Base-by-base conservation (phyloP, 1,140 invertebrate genomes). In the Bombus affinis region DNA sequence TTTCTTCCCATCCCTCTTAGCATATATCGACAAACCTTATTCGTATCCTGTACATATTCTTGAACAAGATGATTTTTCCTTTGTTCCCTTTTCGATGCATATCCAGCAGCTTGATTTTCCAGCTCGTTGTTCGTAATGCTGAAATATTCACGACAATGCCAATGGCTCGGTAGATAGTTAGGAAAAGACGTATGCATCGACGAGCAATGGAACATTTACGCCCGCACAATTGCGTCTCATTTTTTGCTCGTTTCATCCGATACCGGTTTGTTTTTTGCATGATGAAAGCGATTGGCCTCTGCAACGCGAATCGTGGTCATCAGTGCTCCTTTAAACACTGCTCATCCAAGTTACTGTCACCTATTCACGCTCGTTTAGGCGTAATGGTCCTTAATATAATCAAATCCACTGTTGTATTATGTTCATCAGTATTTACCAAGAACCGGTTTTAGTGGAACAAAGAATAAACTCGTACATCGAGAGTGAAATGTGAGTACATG, bases 31-130 rank as follows among this genome's bases (percentile, higher is more conserved):
- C 35, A 18, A 35, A 37, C 2, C 32, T 18, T 22, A 25, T 35
- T 44, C 74, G 1, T 3, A 22, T 5, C 1, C n/a, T 22, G 10
- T 65, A 32, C 35, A 79, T 85, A 80, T 80, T 39, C 22, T 39
- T 39, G 12, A 25, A 84, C 75, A 9, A 84, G 8, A 4, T 25
- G 28, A 83, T 44, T 39, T 65, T 65, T 73, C 39, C 65, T 32
- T 18, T 35, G 9, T n/a, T 65, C 28, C 9, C n/a, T 28, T 76
- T 32, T 28, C 76, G 35, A 32, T 57, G 32, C 59, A 53, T 59
- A 59, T 32, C 22, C n/a, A 53, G 6, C 18, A 53, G 18, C 59
- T 73, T 47, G 39, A 80, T 73, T 81, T 85, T 85, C 42, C 83
- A 35, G 66, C 32, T 62, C 68, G 77, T 80, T 73, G 44, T 81